These are phyloP conservation scores for Bradypodion ventrale DNA, from an alignment of 2,797 vertebrate genomes.

Conservation along the genomic window DNA sequence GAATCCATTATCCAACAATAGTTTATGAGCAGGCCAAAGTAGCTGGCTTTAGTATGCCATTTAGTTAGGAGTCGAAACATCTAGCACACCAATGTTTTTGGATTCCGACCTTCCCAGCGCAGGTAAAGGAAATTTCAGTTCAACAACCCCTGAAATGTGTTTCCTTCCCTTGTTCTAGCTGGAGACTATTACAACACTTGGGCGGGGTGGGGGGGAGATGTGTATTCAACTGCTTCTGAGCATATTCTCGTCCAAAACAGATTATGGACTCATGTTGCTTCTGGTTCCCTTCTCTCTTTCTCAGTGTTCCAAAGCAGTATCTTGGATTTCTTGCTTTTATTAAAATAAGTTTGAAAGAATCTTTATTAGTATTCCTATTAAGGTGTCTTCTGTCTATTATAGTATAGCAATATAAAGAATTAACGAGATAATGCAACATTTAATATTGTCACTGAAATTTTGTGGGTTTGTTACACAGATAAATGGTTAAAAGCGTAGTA, in stretches of 20 bases:
- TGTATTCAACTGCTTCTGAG: constrained; percentile 28
- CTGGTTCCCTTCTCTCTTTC: constrained; percentile 6
- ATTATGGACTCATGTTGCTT: constrained; percentile 24
- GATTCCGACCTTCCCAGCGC: background rate
- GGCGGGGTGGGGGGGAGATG: no score
- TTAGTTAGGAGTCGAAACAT: background rate
- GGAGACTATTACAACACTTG: constrained; percentile 16
- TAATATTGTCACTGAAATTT: background rate
- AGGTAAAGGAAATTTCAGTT: background rate
- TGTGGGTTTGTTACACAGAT: no score
- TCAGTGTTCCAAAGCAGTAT: constrained; percentile 25
- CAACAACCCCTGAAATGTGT: background rate
- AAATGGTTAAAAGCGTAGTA: no score
- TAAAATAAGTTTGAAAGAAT: constrained; percentile 23
- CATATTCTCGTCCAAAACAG: constrained; percentile 25
- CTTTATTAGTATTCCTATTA: background rate
- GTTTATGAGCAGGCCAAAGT: background rate
- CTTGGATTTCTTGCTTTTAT: background rate
- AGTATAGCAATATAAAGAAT: background rate
- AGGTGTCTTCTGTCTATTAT: constrained; percentile 38
- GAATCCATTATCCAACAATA: background rate
- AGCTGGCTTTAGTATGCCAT: background rate
- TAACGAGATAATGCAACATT: background rate
- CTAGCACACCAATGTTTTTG: background rate
- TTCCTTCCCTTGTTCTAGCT: background rate